A percentile compares a stretch with the other conserved stretches of the same genome.
phyloP scores from a whole-genome alignment of 2,113 vertebrate genomes.

The Xiphorhynchus elegans region DNA sequence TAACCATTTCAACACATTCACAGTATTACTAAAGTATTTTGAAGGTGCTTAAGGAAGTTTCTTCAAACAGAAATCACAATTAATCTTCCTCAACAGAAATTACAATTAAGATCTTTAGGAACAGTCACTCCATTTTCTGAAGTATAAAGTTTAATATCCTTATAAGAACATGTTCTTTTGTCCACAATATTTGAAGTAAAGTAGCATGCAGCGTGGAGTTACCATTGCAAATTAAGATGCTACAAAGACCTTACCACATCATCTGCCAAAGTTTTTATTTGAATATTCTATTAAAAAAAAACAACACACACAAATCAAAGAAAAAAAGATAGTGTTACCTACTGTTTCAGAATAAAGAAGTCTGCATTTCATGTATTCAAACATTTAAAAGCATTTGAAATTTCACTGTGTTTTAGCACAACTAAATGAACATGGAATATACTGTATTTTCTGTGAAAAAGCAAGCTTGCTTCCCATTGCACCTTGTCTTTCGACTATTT shows the following conservation, averaged over 20 bases:
- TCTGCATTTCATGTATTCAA: background rate
- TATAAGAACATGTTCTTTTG: conserved; percentile 56
- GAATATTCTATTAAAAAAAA: conserved; percentile 94
- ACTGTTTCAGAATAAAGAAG: conserved; percentile 28
- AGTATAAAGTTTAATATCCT: background rate
- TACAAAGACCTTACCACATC: conserved; percentile 95
- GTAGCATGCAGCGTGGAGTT: conserved; percentile 71
- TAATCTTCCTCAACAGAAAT: background rate
- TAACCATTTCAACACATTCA: background rate
- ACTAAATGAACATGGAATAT: fast-evolving
- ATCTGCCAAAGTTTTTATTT: conserved; percentile 99
- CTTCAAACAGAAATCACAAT: background rate
- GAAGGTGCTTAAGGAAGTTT: background rate
- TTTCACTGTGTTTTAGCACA: background rate
- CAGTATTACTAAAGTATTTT: background rate
- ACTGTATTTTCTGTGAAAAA: background rate
- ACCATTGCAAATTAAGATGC: conserved; percentile 69
- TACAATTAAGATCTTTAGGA: background rate
- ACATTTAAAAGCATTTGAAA: background rate
- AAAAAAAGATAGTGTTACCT: conserved; percentile 74
- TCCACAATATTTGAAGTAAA: conserved; percentile 70
- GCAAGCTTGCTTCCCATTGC: background rate
- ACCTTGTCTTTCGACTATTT: background rate
- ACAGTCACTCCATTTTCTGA: background rate
- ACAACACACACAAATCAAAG: conserved; percentile 70